phyloP scores from a whole-genome alignment of 1,140 invertebrate species.

The Drosophila ironensis region DNA sequence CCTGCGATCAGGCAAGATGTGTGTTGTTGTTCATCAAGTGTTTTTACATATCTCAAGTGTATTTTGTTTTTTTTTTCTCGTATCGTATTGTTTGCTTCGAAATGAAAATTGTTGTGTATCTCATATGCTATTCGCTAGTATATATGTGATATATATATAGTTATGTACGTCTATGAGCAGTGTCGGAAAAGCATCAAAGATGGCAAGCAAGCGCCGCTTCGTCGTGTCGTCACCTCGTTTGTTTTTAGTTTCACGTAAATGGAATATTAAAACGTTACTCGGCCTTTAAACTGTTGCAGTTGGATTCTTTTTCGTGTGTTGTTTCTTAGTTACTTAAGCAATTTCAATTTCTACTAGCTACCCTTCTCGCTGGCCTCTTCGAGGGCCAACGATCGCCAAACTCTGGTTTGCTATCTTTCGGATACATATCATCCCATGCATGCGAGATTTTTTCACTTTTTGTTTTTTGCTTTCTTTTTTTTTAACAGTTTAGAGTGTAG shows the following conservation, averaged over 20 bases:
- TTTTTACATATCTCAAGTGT: slow-evolving; percentile 69
- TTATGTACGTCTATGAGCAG: slow-evolving; percentile 59
- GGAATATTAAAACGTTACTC: slow-evolving; percentile 68
- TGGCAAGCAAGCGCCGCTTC: slow-evolving; percentile 53
- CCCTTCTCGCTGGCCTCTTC: slow-evolving; percentile 41
- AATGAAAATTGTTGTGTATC: slow-evolving; percentile 41
- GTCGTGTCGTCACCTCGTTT: slow-evolving; percentile 26
- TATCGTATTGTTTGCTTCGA: slow-evolving; percentile 21
- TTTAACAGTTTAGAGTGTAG: slow-evolving; percentile 17
- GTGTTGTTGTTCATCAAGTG: slow-evolving; percentile 51
- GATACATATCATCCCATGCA: slow-evolving; percentile 6
- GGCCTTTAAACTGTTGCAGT: slow-evolving; percentile 28
- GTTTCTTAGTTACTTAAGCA: slow-evolving; percentile 65
- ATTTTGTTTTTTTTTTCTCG: slow-evolving; percentile 22
- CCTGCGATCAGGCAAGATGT: slow-evolving; percentile 16
- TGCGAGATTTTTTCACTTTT: background rate
- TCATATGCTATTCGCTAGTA: slow-evolving; percentile 41
- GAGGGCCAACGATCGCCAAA: slow-evolving; percentile 1
- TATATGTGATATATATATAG: slow-evolving; percentile 47
- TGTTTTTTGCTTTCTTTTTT: too few species aligned
- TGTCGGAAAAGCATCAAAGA: slow-evolving; percentile 73
- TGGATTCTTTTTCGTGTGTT: slow-evolving; percentile 26
- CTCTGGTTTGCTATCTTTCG: background rate
- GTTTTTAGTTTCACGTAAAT: slow-evolving; percentile 49
- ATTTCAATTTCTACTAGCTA: slow-evolving; percentile 78